Conservation (phyloP, 2,888 invertebrate species). For the Leptopilina syphax region DNA sequence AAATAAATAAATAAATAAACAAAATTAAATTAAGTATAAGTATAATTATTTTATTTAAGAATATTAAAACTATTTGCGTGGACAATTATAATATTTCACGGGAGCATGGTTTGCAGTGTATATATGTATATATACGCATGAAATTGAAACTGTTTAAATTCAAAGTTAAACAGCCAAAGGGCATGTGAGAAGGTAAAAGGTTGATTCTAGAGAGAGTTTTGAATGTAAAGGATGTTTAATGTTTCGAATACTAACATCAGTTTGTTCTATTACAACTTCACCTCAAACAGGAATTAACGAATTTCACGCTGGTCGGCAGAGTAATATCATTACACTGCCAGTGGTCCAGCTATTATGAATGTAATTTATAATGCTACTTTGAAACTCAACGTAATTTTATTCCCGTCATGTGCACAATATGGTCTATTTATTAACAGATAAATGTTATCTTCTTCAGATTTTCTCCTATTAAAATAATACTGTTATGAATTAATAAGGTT, state of each 20-base stretch:
- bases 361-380: slow-evolving; percentile 34
- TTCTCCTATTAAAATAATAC: neutral
- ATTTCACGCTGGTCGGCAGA: slow-evolving; percentile 30
- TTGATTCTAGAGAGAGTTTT: neutral
- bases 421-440: slow-evolving; percentile 6
- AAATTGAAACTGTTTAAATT: neutral
- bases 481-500: neutral
- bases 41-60: too few relatives aligned
- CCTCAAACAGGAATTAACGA: slow-evolving; percentile 33
- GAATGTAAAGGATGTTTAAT: slow-evolving; percentile 20
- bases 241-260: slow-evolving; percentile 1
- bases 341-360: slow-evolving; percentile 29
- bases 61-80: too few relatives aligned
- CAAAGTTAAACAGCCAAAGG: neutral
- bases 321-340: slow-evolving; percentile 17
- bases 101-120: too few relatives aligned
- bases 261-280: slow-evolving; percentile 23
- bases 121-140: too few relatives aligned
- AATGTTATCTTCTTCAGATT: neutral
- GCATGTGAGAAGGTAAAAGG: neutral
- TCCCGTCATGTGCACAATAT: neutral
- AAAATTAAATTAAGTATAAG: too few relatives aligned
- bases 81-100: too few relatives aligned
- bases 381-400: slow-evolving; percentile 27
- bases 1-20: too few relatives aligned